phyloP scores from a whole-genome alignment of 2,113 vertebrate genomes.

The Platysternon megacephalum region DNA sequence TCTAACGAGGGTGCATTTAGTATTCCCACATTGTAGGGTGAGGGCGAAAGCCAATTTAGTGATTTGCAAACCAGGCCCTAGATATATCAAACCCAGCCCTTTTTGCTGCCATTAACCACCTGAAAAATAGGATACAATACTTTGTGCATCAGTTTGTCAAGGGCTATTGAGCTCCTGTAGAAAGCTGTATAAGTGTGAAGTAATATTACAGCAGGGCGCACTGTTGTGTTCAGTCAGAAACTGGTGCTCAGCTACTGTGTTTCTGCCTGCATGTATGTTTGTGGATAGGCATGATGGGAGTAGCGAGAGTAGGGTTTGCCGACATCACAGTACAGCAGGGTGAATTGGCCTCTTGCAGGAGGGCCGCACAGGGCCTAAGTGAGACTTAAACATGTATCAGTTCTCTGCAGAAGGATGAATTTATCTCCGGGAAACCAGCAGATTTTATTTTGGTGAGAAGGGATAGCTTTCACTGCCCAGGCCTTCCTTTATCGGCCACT shows the following conservation, averaged over 20 bases:
- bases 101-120: neutral
- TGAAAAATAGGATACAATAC: neutral
- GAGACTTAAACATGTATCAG: conserved; percentile 62
- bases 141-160: neutral
- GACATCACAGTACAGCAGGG: conserved; percentile 26
- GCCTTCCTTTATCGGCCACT: neutral
- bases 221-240: neutral
- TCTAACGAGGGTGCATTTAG: neutral
- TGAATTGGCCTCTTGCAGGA: conserved; percentile 55
- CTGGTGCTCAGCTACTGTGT: neutral
- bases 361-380: neutral
- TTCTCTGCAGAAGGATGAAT: conserved; percentile 8
- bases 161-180: neutral
- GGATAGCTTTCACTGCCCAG: neutral
- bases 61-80: too few species aligned
- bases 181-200: neutral
- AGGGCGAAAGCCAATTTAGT: too few species aligned
- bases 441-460: conserved; percentile 15
- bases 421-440: conserved; percentile 36
- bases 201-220: neutral
- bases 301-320: conserved; percentile 32
- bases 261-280: conserved; percentile 35
- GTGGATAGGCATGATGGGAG: conserved; percentile 18
- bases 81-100: neutral
- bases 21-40: neutral